Evolutionary conservation across 1,140 invertebrate species (phyloP).

Genomic region (Solenopsis invicta): DNA sequence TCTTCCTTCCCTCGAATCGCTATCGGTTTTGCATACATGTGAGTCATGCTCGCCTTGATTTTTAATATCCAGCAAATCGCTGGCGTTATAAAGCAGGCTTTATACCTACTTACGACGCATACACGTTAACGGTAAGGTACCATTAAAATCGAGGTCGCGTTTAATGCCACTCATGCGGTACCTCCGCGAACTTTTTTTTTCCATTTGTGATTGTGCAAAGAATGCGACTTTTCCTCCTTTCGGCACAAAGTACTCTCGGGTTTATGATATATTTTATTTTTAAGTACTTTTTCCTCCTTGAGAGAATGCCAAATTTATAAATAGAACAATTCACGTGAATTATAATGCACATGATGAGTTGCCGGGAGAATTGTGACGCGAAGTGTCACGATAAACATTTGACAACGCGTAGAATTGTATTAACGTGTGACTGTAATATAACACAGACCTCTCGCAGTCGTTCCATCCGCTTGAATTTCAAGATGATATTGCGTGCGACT

Average conservation of each 20-base stretch:
- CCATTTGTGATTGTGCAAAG: not conserved
- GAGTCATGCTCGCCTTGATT: constrained; percentile 44
- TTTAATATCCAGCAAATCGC: constrained; percentile 43
- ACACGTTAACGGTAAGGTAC: constrained; percentile 30
- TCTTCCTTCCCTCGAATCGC: constrained; percentile 11
- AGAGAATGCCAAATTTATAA: not conserved
- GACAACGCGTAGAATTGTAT: constrained; percentile 30
- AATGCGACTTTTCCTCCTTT: not conserved
- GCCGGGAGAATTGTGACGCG: constrained; percentile 51
- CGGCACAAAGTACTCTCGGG: not conserved
- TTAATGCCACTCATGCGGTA: not conserved
- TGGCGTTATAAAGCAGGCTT: constrained; percentile 16
- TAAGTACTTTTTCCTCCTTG: not conserved
- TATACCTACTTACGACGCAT: constrained; percentile 20
- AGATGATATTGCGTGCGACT: constrained; percentile 59
- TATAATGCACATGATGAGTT: not conserved
- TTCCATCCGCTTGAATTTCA: constrained; percentile 74
- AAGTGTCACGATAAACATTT: constrained; percentile 66
- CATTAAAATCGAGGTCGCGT: constrained; percentile 51
- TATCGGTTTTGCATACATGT: constrained; percentile 18
- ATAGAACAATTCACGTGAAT: constrained; percentile 12
- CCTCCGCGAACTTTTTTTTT: constrained; percentile 6
- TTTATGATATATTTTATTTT: not conserved
- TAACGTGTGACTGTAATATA: constrained; percentile 1
- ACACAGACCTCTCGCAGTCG: constrained; percentile 20